Evolutionary conservation across 2,113 vertebrate species (phyloP), one percentile per base, ranked within the genome.

Genomic region (Azemiops feae): DNA sequence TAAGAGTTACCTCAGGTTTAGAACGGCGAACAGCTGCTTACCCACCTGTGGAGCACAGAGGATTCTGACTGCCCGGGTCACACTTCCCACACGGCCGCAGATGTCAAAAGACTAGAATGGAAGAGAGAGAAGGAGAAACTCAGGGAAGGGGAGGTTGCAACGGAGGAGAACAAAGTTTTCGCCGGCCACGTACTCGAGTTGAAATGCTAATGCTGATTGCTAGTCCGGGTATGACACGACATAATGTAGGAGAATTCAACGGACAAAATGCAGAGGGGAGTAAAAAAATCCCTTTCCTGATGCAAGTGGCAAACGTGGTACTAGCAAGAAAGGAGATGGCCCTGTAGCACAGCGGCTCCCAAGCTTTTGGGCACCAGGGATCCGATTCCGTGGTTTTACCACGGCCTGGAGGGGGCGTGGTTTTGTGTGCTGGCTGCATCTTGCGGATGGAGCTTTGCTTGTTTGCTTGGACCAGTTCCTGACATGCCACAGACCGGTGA

Each of bases 21-120:
- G n/a, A 45, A 85, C 60, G 27, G 57, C 23, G 6, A 43, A 87
- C 88, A 93, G 54, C 43, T 86, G 87, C 74, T 12, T 8, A 88
- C 98, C 96, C 91, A 99, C 99, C 98, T 99, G 99, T 30, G 98
- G 97, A 92, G 98, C 98, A 94, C 99, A 99, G 18, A 99, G 98
- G 64, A 99, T 97, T 85, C 97, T 98, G 94, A 99, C 88, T 0
- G 99, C 99, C 96, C 99, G 99, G 87, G 98, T 97, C 52, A 99
- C 97, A 6, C 98, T 98, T 2, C 98, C 99, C 89, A 99, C 89
- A 0, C 98, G 98, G 86, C 99, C 98, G 93, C 99, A 99, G 95
- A 99, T 98, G 96, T 99, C 99, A 81, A 99, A 99, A 3, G 99
- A 99, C 99, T 99, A 97, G 74, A 98, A 97, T 11, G 34, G 11